Conservation (phyloP, 2,888 invertebrate species). For the Epinotia bilunana region DNA sequence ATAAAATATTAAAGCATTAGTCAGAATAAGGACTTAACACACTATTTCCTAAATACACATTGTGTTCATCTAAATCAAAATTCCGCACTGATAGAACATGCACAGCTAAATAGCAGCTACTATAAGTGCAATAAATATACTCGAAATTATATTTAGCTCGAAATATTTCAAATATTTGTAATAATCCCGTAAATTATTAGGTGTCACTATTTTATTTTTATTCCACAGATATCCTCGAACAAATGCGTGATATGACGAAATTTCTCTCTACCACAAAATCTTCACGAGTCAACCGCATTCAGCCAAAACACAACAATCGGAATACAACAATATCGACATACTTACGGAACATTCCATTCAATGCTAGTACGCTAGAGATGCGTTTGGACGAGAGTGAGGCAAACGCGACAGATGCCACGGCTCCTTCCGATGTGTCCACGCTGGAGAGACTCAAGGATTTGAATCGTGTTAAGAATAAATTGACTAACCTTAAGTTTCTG, state of each 20-base stretch:
- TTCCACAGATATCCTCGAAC: slow-evolving; percentile 71
- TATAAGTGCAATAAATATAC: no score
- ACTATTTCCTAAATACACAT: no score
- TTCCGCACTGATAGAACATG: no score
- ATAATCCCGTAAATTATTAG: no score
- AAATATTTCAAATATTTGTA: no score
- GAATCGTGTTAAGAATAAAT: slow-evolving; percentile 72
- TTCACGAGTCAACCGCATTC: slow-evolving; percentile 47
- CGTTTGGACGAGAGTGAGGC: slow-evolving; percentile 53
- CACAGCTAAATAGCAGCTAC: no score
- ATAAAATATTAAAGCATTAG: no score
- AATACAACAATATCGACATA: slow-evolving; percentile 58
- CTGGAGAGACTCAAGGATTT: slow-evolving; percentile 77
- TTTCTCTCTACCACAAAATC: slow-evolving; percentile 54
- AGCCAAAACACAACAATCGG: slow-evolving; percentile 48
- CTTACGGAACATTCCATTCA: slow-evolving; percentile 65
- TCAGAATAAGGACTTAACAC: no score
- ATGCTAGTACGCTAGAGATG: slow-evolving; percentile 53
- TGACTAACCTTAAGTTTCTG: slow-evolving; percentile 66
- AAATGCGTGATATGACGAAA: slow-evolving; percentile 71
- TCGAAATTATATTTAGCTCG: no score
- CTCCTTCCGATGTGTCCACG: slow-evolving; percentile 70
- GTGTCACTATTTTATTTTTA: slow-evolving; percentile 45
- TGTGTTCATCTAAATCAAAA: no score
- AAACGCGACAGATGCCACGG: slow-evolving; percentile 56